Conservation (phyloP, 2,888 invertebrate species). For the Tribolium freemani region DNA sequence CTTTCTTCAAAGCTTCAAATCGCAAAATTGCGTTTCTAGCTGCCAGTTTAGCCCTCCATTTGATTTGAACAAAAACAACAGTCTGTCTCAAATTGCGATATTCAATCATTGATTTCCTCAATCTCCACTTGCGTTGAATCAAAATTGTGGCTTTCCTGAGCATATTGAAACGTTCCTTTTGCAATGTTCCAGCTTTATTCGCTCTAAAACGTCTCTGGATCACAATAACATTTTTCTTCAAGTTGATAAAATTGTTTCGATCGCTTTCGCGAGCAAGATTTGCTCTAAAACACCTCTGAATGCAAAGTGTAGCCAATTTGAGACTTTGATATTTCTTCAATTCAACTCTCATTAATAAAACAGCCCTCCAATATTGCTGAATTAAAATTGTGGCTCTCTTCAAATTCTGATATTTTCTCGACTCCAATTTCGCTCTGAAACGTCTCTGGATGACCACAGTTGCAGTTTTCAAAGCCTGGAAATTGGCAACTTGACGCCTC, state of each 20-base stretch:
- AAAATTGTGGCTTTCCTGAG: conserved; percentile 63
- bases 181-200: neutral
- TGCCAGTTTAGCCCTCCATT: conserved; percentile 51
- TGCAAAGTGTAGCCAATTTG: conserved; percentile 55
- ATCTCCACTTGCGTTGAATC: neutral
- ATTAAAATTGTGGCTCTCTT: neutral
- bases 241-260: neutral
- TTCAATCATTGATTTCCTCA: too few species aligned
- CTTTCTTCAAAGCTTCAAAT: conserved; percentile 50
- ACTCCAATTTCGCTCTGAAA: neutral
- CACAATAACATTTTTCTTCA: neutral
- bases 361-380: conserved; percentile 60
- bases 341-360: neutral
- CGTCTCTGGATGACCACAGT: conserved; percentile 60
- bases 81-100: too few species aligned
- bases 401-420: neutral
- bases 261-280: conserved; percentile 20
- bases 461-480: conserved; percentile 55
- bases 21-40: too few species aligned
- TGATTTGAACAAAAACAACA: conserved; percentile 53
- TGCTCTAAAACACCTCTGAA: conserved; percentile 59
- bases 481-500: conserved; percentile 56
- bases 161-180: conserved; percentile 27
- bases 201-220: conserved; percentile 11
- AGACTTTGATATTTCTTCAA: neutral